Percentiles rank a stretch among this genome's conserved stretches.
Evolutionary conservation across 2,888 invertebrate species (phyloP).

Genomic region (Meiosimyza decipiens): DNA sequence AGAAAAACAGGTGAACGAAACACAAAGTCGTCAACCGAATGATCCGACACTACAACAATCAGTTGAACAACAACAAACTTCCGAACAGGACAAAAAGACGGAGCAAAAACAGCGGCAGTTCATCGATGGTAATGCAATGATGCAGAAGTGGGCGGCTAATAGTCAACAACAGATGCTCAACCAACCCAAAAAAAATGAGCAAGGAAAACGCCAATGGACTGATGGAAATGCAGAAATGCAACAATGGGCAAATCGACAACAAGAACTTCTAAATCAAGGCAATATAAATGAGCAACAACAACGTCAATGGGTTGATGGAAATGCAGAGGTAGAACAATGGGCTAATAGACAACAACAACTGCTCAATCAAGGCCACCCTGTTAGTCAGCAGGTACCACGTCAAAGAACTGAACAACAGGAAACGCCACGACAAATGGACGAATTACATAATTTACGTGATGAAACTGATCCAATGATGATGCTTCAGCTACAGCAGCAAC

Average conservation of each 20-base stretch:
- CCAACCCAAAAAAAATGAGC: not conserved
- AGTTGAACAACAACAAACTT: slow-evolving; percentile 21
- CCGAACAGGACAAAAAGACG: not conserved
- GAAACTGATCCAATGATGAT: slow-evolving; percentile 30
- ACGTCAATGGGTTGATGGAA: slow-evolving; percentile 28
- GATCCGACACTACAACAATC: slow-evolving; percentile 8
- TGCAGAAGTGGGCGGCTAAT: slow-evolving; percentile 34
- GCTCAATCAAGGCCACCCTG: not conserved
- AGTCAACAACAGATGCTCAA: slow-evolving; percentile 22
- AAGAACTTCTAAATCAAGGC: not conserved
- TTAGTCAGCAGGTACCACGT: slow-evolving; percentile 18
- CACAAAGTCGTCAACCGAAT: not conserved
- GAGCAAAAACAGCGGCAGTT: slow-evolving; percentile 34
- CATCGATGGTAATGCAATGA: slow-evolving; percentile 13
- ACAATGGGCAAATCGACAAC: not conserved
- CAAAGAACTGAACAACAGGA: not conserved
- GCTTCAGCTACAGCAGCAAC: not conserved
- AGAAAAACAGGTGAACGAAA: slow-evolving; percentile 10
- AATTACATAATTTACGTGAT: slow-evolving; percentile 12
- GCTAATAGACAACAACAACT: slow-evolving; percentile 11
- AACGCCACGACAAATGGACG: slow-evolving; percentile 26
- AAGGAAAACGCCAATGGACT: slow-evolving; percentile 33
- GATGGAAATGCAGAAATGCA: slow-evolving; percentile 2
- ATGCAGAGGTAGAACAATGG: not conserved
- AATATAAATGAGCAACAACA: slow-evolving; percentile 1